phyloP scores from a whole-genome alignment of 2,888 invertebrate genomes.

The Chymomyza fuscimana region DNA sequence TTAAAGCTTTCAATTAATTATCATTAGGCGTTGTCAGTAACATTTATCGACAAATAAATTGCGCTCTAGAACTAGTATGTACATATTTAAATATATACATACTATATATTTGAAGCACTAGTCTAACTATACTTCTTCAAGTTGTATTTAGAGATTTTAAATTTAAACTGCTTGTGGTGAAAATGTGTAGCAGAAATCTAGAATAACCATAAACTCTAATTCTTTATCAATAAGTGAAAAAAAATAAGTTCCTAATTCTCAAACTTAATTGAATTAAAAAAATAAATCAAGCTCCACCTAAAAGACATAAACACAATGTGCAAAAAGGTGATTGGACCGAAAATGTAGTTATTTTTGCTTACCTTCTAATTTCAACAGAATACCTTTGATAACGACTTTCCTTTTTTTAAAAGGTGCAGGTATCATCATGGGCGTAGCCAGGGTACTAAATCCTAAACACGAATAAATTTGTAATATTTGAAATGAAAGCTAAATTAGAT shows the following conservation, averaged over 20 bases:
- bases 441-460: no score
- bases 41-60: neutral
- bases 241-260: no score
- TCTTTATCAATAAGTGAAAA: no score
- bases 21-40: neutral
- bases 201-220: no score
- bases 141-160: no score
- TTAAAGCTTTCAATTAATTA: neutral
- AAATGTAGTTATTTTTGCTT: neutral
- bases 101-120: neutral
- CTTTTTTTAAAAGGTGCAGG: neutral
- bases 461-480: no score
- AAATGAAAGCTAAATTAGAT: no score
- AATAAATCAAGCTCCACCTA: neutral
- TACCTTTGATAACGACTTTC: neutral
- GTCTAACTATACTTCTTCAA: no score
- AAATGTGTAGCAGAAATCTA: no score
- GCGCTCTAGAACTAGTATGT: neutral
- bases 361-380: neutral
- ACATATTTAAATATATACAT: neutral
- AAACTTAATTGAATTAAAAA: no score
- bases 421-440: neutral
- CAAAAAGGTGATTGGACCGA: no score
- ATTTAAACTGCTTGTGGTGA: no score
- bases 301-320: neutral